Evolutionary conservation across 92 coral and sea anemone genomes (phyloP).

Genomic region (Montipora capitata): DNA sequence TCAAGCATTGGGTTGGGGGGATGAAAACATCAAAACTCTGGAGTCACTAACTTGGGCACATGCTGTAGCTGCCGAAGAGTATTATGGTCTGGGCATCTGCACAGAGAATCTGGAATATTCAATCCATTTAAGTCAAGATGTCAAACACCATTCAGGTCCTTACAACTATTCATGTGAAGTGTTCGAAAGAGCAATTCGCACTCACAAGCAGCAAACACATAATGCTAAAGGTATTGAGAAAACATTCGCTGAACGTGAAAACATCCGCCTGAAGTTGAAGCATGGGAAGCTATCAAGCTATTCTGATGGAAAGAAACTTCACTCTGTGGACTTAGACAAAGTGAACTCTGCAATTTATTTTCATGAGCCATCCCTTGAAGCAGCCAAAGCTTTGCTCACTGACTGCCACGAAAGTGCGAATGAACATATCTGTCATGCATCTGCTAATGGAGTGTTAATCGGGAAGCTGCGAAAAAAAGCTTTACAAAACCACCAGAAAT

Average conservation of each 20-base stretch:
- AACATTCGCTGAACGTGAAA: conserved; percentile 76
- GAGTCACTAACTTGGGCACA: conserved; percentile 71
- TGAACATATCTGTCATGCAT: conserved; percentile 39
- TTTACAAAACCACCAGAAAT: conserved; percentile 4
- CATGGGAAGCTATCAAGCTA: conserved; percentile 68
- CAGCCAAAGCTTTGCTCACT: conserved; percentile 53
- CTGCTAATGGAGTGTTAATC: conserved; percentile 57
- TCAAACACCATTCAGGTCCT: conserved; percentile 75
- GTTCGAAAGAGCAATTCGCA: conserved; percentile 74
- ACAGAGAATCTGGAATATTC: conserved; percentile 86
- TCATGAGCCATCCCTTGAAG: conserved; percentile 60
- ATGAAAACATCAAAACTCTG: conserved; percentile 40
- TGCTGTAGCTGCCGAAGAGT: conserved; percentile 85
- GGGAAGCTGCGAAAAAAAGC: conserved; percentile 28
- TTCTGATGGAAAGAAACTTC: conserved; percentile 1
- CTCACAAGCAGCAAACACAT: conserved; percentile 77
- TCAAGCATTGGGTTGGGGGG: conserved; percentile 55
- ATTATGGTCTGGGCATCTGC: conserved; percentile 75
- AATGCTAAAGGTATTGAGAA: conserved; percentile 84
- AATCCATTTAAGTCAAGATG: conserved; percentile 64
- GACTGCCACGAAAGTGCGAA: conserved; percentile 9
- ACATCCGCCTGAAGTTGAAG: conserved; percentile 49
- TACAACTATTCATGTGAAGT: conserved; percentile 86
- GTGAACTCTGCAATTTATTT: conserved; percentile 37
- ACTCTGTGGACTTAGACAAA: conserved; percentile 14